Evolutionary conservation across 2,888 invertebrate genomes (phyloP).

Genomic region (Miltochrista miniata): DNA sequence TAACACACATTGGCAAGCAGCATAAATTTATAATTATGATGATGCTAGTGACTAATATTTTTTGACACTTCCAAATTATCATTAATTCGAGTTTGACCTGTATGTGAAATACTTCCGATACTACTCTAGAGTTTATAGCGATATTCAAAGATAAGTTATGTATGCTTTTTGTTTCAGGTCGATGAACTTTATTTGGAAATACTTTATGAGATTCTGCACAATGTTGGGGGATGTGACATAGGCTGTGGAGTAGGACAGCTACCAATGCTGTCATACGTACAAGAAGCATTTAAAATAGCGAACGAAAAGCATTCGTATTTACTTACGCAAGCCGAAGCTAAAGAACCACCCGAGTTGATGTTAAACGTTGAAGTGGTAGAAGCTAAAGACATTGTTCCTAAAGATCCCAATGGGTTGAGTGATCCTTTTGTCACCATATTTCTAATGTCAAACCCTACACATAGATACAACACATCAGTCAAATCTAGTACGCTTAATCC

Average conservation of each 20-base stretch:
- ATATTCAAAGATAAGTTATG: no score
- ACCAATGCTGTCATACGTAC: slow-evolving; percentile 88
- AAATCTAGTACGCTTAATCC: slow-evolving; percentile 95
- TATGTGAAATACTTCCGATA: no score
- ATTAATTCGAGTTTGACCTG: no score
- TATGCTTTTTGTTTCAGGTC: slow-evolving; percentile 81
- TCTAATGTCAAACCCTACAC: slow-evolving; percentile 89
- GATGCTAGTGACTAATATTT: no score
- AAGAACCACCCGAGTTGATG: slow-evolving; percentile 92
- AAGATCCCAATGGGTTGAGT: slow-evolving; percentile 96
- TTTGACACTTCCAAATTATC: no score
- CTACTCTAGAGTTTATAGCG: no score
- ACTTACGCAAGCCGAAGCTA: slow-evolving; percentile 87
- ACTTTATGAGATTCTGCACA: slow-evolving; percentile 92
- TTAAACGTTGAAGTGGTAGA: slow-evolving; percentile 94
- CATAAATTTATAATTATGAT: no score
- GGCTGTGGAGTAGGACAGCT: slow-evolving; percentile 87
- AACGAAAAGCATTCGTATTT: slow-evolving; percentile 89
- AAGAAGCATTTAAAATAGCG: slow-evolving; percentile 90
- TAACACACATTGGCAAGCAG: no score
- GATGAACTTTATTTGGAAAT: slow-evolving; percentile 94
- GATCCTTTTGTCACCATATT: slow-evolving; percentile 98
- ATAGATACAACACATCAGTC: slow-evolving; percentile 95
- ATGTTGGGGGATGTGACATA: slow-evolving; percentile 92
- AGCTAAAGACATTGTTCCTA: slow-evolving; percentile 92